Conservation (phyloP, 2,888 invertebrate species). For the Sesia bembeciformis region DNA sequence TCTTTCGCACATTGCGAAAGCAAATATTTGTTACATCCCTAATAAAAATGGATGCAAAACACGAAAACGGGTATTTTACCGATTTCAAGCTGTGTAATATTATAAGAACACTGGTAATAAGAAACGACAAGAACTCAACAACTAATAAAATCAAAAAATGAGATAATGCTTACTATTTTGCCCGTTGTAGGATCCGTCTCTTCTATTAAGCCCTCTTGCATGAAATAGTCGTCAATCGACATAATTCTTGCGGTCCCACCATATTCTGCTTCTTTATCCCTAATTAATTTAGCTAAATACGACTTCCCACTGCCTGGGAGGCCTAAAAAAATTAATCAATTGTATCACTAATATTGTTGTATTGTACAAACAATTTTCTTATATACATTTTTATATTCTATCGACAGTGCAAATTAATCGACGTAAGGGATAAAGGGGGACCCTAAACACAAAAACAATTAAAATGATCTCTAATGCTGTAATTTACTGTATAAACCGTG, state of each 20-base stretch:
- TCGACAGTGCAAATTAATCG: background rate
- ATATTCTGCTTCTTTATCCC: conserved; percentile 86
- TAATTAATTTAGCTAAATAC: conserved; percentile 89
- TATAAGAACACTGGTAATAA: too few relatives aligned
- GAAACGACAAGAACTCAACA: too few relatives aligned
- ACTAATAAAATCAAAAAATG: conserved; percentile 11
- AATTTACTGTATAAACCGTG: too few relatives aligned
- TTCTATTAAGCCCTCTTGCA: conserved; percentile 87
- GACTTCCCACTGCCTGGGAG: conserved; percentile 97
- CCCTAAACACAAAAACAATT: too few relatives aligned
- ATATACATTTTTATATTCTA: background rate
- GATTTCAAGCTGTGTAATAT: too few relatives aligned
- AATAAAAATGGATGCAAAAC: too few relatives aligned
- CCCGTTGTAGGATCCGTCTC: conserved; percentile 81
- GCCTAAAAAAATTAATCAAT: conserved; percentile 45
- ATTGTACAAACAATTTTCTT: background rate
- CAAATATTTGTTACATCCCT: too few relatives aligned
- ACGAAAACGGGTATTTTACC: too few relatives aligned
- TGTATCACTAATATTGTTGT: background rate
- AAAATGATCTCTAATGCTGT: too few relatives aligned
- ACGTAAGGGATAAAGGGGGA: background rate
- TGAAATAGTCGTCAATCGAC: conserved; percentile 96
- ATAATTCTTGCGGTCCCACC: conserved; percentile 93
- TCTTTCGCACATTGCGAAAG: too few relatives aligned
- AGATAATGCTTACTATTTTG: conserved; percentile 71